Evolutionary conservation across 2,113 vertebrate genomes (phyloP).

Genomic region (Oreamnos americanus): DNA sequence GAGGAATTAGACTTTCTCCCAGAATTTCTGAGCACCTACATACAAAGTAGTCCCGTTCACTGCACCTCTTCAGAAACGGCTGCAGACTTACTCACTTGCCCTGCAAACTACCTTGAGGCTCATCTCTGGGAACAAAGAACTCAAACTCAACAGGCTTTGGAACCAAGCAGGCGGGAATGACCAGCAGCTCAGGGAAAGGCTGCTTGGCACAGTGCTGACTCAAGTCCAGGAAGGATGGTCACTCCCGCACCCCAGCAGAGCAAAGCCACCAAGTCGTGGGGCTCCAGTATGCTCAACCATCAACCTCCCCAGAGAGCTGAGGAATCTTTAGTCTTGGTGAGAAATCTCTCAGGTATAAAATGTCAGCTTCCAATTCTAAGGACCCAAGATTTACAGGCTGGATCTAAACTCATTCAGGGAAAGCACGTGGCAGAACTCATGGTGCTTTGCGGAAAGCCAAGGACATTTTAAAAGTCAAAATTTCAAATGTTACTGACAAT

Average conservation of each 20-base stretch:
- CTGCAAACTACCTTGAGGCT: neutral
- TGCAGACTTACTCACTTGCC: neutral
- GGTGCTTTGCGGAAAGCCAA: neutral
- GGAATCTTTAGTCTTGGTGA: neutral
- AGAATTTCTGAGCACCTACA: neutral
- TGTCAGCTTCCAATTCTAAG: neutral
- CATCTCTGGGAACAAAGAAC: neutral
- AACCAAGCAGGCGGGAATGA: neutral
- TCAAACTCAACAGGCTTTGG: neutral
- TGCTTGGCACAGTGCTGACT: fast-evolving
- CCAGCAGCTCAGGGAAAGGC: neutral
- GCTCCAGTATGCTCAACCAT: neutral
- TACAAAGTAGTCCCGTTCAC: neutral
- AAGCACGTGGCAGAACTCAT: fast-evolving
- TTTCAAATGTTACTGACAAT: neutral
- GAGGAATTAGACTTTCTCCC: neutral
- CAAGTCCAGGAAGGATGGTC: neutral
- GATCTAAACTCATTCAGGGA: neutral
- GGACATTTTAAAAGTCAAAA: neutral
- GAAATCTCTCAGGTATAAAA: neutral
- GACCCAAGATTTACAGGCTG: neutral
- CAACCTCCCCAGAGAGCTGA: neutral
- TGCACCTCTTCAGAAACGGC: neutral
- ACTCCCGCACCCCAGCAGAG: neutral
- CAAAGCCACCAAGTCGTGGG: fast-evolving